These are phyloP conservation scores for Pseudorasbora parva DNA, from an alignment of 2,113 vertebrate genomes.

Conservation along the genomic window DNA sequence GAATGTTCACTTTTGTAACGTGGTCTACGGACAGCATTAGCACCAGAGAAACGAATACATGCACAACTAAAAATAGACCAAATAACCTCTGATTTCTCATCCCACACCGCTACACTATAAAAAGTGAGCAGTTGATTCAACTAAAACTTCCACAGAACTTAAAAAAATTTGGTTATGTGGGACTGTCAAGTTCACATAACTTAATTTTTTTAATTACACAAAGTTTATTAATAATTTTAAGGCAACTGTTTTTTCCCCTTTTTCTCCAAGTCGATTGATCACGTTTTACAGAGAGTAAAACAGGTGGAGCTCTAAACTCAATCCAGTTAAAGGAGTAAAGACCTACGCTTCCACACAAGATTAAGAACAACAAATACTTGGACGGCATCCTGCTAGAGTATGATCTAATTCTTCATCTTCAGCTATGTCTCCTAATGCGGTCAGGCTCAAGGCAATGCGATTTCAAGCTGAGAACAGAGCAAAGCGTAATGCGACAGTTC, in stretches of 20 bases:
- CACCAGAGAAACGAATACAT: neutral
- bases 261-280: too few relatives aligned
- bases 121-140: too few relatives aligned
- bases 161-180: too few relatives aligned
- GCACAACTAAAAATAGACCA: neutral
- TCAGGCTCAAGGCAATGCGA: slow-evolving; percentile 15
- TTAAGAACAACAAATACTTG: slow-evolving; percentile 14
- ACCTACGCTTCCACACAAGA: neutral
- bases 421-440: neutral
- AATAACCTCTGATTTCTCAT: neutral
- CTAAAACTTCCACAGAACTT: too few relatives aligned
- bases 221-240: too few relatives aligned
- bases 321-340: slow-evolving; percentile 24
- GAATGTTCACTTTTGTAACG: neutral
- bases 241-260: too few relatives aligned
- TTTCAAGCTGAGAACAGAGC: slow-evolving; percentile 20
- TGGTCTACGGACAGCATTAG: neutral
- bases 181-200: too few relatives aligned
- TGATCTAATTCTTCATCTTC: slow-evolving; percentile 37
- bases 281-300: neutral
- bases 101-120: neutral
- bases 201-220: too few relatives aligned
- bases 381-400: neutral
- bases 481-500: neutral
- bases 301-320: neutral